Evolutionary conservation across 2,113 vertebrate species (phyloP).

Genomic region (Perca flavescens): DNA sequence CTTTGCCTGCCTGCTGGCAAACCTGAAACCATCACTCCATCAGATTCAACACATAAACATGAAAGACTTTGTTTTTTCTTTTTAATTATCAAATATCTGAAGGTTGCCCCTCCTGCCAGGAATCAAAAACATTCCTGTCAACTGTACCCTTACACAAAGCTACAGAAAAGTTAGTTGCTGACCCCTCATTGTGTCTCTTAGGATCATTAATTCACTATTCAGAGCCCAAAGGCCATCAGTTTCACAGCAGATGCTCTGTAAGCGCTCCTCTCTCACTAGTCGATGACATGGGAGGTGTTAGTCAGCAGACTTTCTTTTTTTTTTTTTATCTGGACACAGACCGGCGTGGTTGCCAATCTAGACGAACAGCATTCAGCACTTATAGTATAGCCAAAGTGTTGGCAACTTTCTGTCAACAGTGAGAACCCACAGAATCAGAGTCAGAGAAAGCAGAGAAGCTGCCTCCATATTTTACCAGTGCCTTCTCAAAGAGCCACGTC

Average conservation of each 20-base stretch:
- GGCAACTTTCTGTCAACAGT: constrained; percentile 56
- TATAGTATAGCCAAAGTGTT: constrained; percentile 67
- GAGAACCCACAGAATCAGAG: constrained; percentile 53
- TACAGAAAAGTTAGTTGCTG: background rate
- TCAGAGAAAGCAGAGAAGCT: constrained; percentile 60
- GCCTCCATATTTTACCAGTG: constrained; percentile 73
- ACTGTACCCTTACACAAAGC: constrained; percentile 1
- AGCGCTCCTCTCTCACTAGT: background rate
- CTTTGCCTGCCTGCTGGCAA: constrained; percentile 32
- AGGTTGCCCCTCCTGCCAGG: background rate
- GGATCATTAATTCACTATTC: background rate
- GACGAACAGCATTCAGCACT: constrained; percentile 60
- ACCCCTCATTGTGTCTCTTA: background rate
- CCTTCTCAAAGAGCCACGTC: constrained; percentile 74
- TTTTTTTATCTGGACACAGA: constrained; percentile 11
- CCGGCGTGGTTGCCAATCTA: constrained; percentile 47
- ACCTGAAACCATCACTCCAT: constrained; percentile 20
- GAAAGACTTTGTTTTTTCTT: constrained; percentile 4
- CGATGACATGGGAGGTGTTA: background rate
- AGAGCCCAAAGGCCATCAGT: background rate
- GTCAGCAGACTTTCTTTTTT: background rate
- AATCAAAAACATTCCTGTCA: constrained; percentile 55
- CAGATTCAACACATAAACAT: constrained; percentile 14
- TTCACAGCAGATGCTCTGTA: constrained; percentile 1
- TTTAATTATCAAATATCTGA: background rate